Base-by-base conservation (phyloP, 2,113 vertebrate species). In the Platanista minor region DNA sequence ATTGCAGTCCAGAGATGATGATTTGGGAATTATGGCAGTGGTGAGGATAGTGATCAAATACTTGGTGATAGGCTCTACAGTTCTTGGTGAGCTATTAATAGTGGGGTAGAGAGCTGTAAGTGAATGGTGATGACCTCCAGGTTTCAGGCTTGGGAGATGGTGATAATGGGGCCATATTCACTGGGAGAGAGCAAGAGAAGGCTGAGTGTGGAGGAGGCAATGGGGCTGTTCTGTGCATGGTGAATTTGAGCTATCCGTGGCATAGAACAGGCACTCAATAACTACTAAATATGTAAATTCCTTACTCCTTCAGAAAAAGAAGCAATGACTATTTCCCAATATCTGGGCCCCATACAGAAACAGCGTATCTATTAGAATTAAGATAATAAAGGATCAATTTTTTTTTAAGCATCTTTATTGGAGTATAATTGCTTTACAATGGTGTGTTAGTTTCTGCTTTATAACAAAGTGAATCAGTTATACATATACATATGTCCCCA, bases 271-370 rank as follows among this genome's bases (percentile, higher is more conserved):
- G 78, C 36, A 61, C 2, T 83, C 17, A 23, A 43, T 72, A 85
- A 66, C 66, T 57, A 43, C 87, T 74, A 25, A 86, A 39, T 78
- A 21, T 29, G 9, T 93, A 31, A 27, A 74, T 84, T 83, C 43
- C 39, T 66, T 77, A 83, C 4, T 71, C 64, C 39, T 88, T 96
- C 54, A 92, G 77, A 95, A 94, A 88, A 25, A 90, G 69, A 83
- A 90, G 61, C 64, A 90, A 92, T 52, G 8, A 57, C 52, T 90
- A 21, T 72, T 77, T 94, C 39, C 49, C n/a, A 77, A 2, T 66
- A 75, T 71, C 64, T 89, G 36, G 31, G 6, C 52, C 21, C 18
- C 39, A 81, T 8, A 31, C 4, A 90, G 52, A 93, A 85, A 91
- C 9, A 62, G 3, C 54, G 18, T 89, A 67, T 96, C 46, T 54